phyloP scores from a whole-genome alignment of 2,113 vertebrate species.

The Anser brachyrhynchus region DNA sequence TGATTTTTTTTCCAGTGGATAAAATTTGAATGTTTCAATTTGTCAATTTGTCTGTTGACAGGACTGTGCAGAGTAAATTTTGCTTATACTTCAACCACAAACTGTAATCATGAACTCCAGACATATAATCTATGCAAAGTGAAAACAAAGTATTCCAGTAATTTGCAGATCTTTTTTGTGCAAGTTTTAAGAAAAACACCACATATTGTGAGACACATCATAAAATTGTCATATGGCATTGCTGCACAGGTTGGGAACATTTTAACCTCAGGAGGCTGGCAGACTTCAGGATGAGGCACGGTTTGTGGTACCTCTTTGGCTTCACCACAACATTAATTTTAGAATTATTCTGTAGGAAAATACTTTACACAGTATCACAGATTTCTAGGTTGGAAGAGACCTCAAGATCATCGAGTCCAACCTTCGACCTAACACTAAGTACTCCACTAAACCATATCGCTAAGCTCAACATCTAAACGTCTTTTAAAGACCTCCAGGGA shows the following conservation, averaged over 20 bases:
- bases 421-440: no score
- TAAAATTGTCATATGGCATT: background rate
- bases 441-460: no score
- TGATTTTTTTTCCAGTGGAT: fast-evolving
- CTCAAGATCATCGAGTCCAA: no score
- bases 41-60: background rate
- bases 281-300: background rate
- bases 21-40: background rate
- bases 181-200: background rate
- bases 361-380: no score
- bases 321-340: background rate
- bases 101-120: background rate
- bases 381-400: no score
- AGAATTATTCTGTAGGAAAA: background rate
- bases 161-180: background rate
- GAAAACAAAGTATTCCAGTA: background rate
- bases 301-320: background rate
- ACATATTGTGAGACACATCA: background rate
- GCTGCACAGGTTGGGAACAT: background rate
- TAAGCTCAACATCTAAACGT: no score
- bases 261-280: background rate
- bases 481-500: no score
- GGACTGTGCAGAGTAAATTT: background rate
- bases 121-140: background rate
- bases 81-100: background rate